phyloP scores from a whole-genome alignment of 2,113 vertebrate species.

The Nasalis larvatus region DNA sequence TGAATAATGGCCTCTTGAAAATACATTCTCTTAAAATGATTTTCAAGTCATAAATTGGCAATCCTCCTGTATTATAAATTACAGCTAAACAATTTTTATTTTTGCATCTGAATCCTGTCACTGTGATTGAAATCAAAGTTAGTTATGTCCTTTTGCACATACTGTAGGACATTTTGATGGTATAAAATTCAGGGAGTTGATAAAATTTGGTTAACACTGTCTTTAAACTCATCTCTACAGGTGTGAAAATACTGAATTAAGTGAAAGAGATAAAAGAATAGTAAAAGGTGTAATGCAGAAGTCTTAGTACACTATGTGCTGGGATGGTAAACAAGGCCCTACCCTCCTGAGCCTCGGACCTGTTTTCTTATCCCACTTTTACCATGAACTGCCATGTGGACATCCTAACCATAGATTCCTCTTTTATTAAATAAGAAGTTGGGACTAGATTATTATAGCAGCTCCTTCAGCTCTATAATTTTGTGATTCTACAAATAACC shows the following conservation, averaged over 20 bases:
- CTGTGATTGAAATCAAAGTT: slow-evolving; percentile 68
- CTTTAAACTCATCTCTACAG: background rate
- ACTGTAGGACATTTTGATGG: slow-evolving; percentile 8
- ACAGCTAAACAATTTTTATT: slow-evolving; percentile 60
- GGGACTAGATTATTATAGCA: background rate
- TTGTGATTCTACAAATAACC: background rate
- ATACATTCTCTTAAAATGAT: slow-evolving; percentile 65
- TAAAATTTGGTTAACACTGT: slow-evolving; percentile 50
- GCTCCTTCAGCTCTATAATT: background rate
- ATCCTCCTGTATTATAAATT: slow-evolving; percentile 70
- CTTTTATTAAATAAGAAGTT: slow-evolving; percentile 51
- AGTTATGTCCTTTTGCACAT: slow-evolving; percentile 48
- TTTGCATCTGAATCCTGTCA: slow-evolving; percentile 70
- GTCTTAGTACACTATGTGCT: background rate
- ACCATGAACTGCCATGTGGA: background rate
- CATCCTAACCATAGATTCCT: slow-evolving; percentile 44
- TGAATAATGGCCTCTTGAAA: slow-evolving; percentile 71
- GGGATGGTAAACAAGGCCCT: background rate
- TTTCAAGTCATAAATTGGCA: slow-evolving; percentile 56
- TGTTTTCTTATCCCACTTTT: background rate
- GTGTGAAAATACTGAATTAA: slow-evolving; percentile 24
- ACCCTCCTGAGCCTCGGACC: background rate
- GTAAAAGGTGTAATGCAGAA: background rate
- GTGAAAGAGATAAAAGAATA: background rate
- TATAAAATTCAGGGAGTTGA: slow-evolving; percentile 9